Conservation (phyloP, 1,140 invertebrate species). For the Drosophila novamexicana region DNA sequence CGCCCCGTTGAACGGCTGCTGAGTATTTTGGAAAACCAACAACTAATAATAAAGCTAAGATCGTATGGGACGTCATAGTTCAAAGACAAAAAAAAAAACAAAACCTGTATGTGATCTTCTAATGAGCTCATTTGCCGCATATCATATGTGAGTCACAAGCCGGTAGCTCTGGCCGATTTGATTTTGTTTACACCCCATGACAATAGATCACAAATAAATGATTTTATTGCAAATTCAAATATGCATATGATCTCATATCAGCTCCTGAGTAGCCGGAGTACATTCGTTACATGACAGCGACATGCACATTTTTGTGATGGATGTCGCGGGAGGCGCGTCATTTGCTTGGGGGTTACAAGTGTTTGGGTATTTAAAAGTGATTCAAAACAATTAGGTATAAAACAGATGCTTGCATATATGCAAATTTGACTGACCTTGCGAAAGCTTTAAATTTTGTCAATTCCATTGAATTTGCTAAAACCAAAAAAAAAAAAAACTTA, state of each 20-base stretch:
- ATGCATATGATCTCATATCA: constrained; percentile 52
- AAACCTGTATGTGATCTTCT: constrained; percentile 43
- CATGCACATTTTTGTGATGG: constrained; percentile 1
- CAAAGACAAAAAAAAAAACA: neutral
- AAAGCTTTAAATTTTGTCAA: constrained; percentile 25
- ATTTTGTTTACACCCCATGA: constrained; percentile 42
- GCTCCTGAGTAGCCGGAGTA: constrained; percentile 20
- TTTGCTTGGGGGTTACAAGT: constrained; percentile 37
- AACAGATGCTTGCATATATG: constrained; percentile 29
- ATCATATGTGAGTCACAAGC: constrained; percentile 55
- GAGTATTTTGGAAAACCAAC: constrained; percentile 27
- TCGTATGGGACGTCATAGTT: constrained; percentile 51
- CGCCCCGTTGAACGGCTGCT: neutral
- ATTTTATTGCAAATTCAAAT: constrained; percentile 47
- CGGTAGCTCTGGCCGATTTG: constrained; percentile 38
- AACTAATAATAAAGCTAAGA: constrained; percentile 18
- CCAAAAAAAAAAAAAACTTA: neutral
- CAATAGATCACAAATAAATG: constrained; percentile 54
- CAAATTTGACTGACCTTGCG: constrained; percentile 54
- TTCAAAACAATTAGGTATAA: constrained; percentile 61
- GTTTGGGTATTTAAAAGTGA: constrained; percentile 43
- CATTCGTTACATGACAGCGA: constrained; percentile 38
- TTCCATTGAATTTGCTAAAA: constrained; percentile 15
- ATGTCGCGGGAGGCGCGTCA: constrained; percentile 16
- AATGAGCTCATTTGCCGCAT: constrained; percentile 53